Conservation (phyloP, 2,888 invertebrate species). For the Idaea aversata region DNA sequence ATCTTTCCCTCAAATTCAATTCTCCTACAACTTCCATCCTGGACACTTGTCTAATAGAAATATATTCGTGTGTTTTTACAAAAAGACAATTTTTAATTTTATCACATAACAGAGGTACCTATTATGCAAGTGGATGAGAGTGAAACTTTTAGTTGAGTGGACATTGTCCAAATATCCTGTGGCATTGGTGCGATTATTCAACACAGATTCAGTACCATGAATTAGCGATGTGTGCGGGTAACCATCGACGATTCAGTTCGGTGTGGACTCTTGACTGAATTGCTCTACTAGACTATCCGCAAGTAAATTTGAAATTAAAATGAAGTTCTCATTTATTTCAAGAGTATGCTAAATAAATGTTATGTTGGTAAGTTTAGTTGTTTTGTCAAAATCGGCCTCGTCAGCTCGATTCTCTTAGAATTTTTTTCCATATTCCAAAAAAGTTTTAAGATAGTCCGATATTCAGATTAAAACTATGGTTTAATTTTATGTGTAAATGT, state of each 20-base stretch:
- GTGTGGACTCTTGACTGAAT: conserved; percentile 13
- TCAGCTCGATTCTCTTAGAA: conserved; percentile 2
- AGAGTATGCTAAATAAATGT: not conserved
- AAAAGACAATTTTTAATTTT: too few relatives aligned
- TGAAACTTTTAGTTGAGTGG: conserved; percentile 49
- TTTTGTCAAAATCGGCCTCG: not conserved
- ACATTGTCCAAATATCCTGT: conserved; percentile 54
- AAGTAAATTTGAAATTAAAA: not conserved
- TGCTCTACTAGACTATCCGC: not conserved
- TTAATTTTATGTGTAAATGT: too few relatives aligned
- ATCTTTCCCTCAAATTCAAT: too few relatives aligned
- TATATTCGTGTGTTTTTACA: too few relatives aligned
- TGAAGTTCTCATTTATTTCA: not conserved
- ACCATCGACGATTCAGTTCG: conserved; percentile 13
- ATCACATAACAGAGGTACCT: conserved; percentile 12
- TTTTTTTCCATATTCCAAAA: too few relatives aligned
- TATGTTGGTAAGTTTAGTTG: conserved; percentile 4
- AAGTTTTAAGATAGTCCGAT: too few relatives aligned
- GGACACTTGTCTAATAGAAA: too few relatives aligned
- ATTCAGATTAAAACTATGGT: too few relatives aligned
- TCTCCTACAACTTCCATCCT: too few relatives aligned
- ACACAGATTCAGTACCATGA: conserved; percentile 50
- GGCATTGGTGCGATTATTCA: conserved; percentile 54
- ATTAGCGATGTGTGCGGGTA: conserved; percentile 32
- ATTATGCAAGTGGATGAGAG: conserved; percentile 43